A percentile compares a stretch with the other conserved stretches of the same genome.
phyloP scores from a whole-genome alignment of 2,888 invertebrate species.

The Protula sp. region DNA sequence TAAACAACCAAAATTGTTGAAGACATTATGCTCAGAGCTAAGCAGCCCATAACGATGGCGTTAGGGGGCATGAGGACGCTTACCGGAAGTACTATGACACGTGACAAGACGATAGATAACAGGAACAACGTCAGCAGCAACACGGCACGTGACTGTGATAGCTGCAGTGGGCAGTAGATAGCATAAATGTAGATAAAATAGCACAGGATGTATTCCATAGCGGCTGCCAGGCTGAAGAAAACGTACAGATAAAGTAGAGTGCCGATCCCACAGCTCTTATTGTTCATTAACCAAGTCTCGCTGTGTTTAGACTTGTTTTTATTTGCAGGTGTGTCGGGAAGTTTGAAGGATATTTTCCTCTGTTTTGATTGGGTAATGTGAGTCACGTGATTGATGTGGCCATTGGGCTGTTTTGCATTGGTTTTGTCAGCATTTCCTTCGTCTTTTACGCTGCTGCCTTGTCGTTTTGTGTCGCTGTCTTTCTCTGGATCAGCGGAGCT shows the following conservation, averaged over 20 bases:
- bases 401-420: too few species aligned
- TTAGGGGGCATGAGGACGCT: background rate
- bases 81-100: background rate
- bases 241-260: background rate
- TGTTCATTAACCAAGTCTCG: background rate
- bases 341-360: background rate
- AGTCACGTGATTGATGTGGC: background rate
- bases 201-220: background rate
- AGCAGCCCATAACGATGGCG: background rate
- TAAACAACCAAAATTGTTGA: background rate
- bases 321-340: too few species aligned
- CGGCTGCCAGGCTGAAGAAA: background rate
- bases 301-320: background rate
- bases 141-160: background rate
- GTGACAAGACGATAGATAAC: background rate
- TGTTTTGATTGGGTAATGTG: background rate
- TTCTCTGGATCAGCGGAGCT: too few species aligned
- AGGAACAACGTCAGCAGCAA: background rate
- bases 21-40: background rate
- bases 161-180: background rate
- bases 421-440: too few species aligned
- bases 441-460: too few species aligned
- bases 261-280: background rate
- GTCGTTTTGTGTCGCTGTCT: too few species aligned
- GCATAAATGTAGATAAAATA: background rate